Evolutionary conservation across 2,797 vertebrate species (phyloP).

Genomic region (Pseudotriccus pelzelni): DNA sequence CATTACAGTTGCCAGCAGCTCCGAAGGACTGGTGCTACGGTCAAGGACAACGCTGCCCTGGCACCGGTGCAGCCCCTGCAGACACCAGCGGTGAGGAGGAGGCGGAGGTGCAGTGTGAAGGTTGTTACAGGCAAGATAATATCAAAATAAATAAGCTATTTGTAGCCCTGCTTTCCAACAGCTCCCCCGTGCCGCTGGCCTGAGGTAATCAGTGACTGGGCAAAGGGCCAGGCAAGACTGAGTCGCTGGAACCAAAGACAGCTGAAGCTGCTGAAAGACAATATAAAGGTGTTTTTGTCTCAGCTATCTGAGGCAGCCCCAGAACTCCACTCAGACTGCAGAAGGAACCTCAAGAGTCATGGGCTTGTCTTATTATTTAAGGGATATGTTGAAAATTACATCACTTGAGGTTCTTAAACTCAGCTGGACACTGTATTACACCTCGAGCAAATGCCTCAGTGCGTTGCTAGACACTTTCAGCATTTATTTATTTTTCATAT

Average conservation of each 20-base stretch:
- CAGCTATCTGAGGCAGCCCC: neutral
- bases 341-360: neutral
- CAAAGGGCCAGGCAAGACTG: neutral
- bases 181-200: neutral
- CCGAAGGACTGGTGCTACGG: rapidly evolving
- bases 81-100: neutral
- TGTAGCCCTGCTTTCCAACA: neutral
- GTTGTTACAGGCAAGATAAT: neutral
- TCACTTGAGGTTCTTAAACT: neutral
- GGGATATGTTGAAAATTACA: neutral
- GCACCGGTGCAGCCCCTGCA: neutral
- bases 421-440: neutral
- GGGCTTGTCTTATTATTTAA: neutral
- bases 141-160: neutral
- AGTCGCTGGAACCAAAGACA: neutral
- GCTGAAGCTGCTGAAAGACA: neutral
- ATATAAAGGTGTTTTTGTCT: neutral
- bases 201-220: neutral
- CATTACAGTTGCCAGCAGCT: neutral
- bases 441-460: neutral
- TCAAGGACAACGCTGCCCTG: neutral
- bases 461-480: neutral
- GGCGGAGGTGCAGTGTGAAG: neutral
- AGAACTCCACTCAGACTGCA: neutral
- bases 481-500: slow-evolving; percentile 32